phyloP scores from a whole-genome alignment of 2,113 vertebrate species.

The Sialia sialis region DNA sequence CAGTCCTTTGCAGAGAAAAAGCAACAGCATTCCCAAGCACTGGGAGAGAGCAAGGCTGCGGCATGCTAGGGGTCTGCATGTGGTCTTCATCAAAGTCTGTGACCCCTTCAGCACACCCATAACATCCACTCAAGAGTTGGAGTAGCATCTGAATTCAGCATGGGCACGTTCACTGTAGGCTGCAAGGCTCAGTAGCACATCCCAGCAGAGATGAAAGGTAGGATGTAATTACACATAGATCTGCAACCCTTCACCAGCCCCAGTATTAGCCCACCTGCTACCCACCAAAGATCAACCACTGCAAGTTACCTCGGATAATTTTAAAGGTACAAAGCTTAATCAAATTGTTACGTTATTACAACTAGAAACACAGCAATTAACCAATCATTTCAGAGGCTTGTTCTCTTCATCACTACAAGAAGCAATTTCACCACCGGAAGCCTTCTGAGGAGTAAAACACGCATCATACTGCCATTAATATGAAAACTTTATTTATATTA shows the following conservation, averaged over 20 bases:
- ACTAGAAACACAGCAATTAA: not conserved
- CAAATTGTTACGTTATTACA: not conserved
- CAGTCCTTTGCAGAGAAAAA: not conserved
- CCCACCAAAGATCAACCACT: not conserved
- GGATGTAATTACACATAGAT: fast-evolving
- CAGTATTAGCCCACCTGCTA: not conserved
- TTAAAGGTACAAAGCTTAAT: not conserved
- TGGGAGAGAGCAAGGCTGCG: not conserved
- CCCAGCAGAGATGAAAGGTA: not conserved
- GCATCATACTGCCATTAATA: not conserved
- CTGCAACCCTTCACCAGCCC: not conserved
- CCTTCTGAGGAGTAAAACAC: not conserved
- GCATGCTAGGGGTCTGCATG: fast-evolving
- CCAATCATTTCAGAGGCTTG: not conserved
- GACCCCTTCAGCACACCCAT: not conserved
- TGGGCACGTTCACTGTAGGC: not conserved
- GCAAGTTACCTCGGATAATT: not conserved
- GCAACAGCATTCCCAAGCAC: not conserved
- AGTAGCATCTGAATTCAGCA: not conserved
- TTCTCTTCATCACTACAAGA: not conserved
- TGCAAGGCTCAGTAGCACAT: not conserved
- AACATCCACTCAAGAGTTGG: not conserved
- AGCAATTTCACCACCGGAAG: not conserved
- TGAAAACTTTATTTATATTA: not conserved
- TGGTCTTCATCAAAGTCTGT: not conserved